phyloP scores from a whole-genome alignment of 1,140 invertebrate genomes.

The Lepidurus apus region DNA sequence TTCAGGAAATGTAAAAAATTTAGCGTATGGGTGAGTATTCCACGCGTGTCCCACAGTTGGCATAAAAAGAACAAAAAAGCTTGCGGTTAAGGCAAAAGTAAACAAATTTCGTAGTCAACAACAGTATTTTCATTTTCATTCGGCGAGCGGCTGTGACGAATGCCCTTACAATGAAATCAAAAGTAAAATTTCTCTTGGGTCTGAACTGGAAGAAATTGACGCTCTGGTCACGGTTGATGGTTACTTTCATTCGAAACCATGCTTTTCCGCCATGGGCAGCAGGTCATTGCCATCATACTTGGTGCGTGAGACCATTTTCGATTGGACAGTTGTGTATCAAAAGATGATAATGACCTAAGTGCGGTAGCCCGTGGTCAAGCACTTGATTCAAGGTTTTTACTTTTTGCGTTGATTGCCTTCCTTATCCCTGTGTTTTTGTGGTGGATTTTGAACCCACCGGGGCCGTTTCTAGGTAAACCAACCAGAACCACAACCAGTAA shows the following conservation, averaged over 20 bases:
- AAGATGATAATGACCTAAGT: neutral
- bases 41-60: no score
- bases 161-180: neutral
- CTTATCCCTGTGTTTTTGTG: neutral
- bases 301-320: neutral
- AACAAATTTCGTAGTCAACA: no score
- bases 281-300: slow-evolving; percentile 13
- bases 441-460: neutral
- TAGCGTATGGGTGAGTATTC: no score
- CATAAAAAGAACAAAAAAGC: no score
- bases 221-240: neutral
- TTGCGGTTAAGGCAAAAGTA: no score
- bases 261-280: neutral
- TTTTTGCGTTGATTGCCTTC: neutral
- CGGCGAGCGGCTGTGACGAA: neutral
- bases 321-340: neutral
- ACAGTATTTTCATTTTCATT: no score
- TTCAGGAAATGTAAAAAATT: no score
- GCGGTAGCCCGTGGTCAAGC: slow-evolving; percentile 20
- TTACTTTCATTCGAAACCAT: neutral
- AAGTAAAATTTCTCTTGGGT: neutral
- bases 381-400: neutral
- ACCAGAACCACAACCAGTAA: neutral
- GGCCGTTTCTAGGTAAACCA: neutral
- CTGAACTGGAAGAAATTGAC: neutral